A percentile compares a stretch with the other conserved stretches of the same genome.
These are phyloP conservation scores for Podarcis cretensis DNA, from an alignment of 2,113 vertebrate species.

Conservation along the genomic window DNA sequence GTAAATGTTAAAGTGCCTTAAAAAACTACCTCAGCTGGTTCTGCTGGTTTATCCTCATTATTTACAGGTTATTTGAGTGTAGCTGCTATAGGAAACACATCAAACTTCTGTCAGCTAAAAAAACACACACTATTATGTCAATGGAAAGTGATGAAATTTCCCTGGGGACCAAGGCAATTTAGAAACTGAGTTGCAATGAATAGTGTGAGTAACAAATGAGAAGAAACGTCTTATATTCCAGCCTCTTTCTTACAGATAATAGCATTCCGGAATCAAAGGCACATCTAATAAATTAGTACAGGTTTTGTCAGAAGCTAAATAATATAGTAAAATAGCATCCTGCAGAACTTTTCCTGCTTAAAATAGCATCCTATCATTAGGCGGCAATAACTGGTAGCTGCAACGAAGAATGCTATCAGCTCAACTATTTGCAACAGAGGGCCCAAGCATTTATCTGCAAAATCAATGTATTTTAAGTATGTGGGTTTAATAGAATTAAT, in stretches of 20 bases:
- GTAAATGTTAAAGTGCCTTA: constrained; percentile 31
- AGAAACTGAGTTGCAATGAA: constrained; percentile 40
- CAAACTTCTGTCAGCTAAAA: constrained; percentile 45
- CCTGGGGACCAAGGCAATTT: constrained; percentile 9
- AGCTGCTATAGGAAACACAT: constrained; percentile 37
- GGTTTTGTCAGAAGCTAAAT: constrained; percentile 40
- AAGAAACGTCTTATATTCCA: constrained; percentile 27
- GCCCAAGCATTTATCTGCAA: not conserved
- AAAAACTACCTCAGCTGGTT: constrained; percentile 40
- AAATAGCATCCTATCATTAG: constrained; percentile 17
- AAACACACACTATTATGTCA: constrained; percentile 7
- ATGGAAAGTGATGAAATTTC: constrained; percentile 39
- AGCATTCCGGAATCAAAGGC: constrained; percentile 22
- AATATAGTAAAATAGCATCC: constrained; percentile 8
- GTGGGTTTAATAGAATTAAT: not conserved
- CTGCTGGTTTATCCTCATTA: constrained; percentile 23
- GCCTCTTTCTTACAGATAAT: constrained; percentile 26
- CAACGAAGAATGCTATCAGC: constrained; percentile 19
- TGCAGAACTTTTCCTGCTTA: constrained; percentile 18
- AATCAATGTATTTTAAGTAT: not conserved
- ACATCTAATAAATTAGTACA: constrained; percentile 31
- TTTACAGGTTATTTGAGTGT: constrained; percentile 46
- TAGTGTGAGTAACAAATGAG: constrained; percentile 26
- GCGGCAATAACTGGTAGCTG: constrained; percentile 4
- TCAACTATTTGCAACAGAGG: not conserved